Conservation (phyloP, 2,888 invertebrate species). For the Nasonia oneida region DNA sequence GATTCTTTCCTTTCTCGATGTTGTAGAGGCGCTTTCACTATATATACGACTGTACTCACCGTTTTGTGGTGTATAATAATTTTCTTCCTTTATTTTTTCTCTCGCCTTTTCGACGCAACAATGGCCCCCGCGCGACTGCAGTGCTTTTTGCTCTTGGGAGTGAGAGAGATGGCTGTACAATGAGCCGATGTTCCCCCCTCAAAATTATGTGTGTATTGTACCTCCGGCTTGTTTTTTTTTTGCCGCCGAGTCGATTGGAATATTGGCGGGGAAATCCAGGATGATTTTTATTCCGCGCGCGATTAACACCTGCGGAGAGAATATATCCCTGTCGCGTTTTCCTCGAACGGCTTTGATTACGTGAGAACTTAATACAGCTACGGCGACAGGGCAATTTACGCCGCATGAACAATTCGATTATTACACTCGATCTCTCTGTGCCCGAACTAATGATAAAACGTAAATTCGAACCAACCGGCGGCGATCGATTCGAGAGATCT, state of each 20-base stretch:
- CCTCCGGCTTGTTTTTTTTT: not conserved
- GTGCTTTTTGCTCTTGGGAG: not conserved
- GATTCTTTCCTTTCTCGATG: conserved; percentile 62
- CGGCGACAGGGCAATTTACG: conserved; percentile 15
- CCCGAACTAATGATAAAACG: conserved; percentile 40
- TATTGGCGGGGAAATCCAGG: not conserved
- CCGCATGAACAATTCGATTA: conserved; percentile 23
- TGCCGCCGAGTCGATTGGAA: not conserved
- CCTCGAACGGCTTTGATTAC: conserved; percentile 5
- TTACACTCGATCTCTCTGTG: not conserved
- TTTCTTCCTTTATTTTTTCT: not conserved
- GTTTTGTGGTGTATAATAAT: conserved; percentile 26
- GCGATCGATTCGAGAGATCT: conserved; percentile 26
- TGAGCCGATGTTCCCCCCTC: no score
- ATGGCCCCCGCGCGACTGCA: not conserved
- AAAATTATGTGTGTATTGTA: not conserved
- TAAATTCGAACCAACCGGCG: conserved; percentile 3
- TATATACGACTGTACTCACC: not conserved
- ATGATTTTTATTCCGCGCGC: not conserved
- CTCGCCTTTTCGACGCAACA: not conserved
- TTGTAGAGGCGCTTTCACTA: conserved; percentile 8
- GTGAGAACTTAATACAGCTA: conserved; percentile 10
- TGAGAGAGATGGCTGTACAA: not conserved
- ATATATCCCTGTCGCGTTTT: not conserved
- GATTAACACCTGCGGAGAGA: not conserved